phyloP scores from a whole-genome alignment of 2,797 vertebrate genomes.

The Halcyon badia region DNA sequence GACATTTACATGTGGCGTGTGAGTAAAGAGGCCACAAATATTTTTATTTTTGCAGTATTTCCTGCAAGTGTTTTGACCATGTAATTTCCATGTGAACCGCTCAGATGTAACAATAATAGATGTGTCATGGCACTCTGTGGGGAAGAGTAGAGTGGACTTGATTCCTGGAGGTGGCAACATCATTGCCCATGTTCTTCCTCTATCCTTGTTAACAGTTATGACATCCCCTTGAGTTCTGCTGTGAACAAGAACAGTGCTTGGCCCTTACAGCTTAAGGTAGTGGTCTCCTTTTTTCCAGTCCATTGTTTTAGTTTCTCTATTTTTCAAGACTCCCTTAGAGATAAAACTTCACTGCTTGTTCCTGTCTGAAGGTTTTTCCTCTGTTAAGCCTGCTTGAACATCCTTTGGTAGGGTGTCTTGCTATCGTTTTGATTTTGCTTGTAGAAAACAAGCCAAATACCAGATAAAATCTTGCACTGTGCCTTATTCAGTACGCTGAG shows the following conservation, averaged over 20 bases:
- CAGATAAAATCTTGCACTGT: not conserved
- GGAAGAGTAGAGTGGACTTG: not conserved
- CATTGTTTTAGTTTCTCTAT: not conserved
- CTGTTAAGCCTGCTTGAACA: not conserved
- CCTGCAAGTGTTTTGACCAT: conserved; percentile 2
- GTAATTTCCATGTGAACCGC: not conserved
- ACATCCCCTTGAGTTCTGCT: not conserved
- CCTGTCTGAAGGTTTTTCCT: not conserved
- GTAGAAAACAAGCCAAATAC: not conserved
- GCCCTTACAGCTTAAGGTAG: not conserved
- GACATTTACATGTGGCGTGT: not conserved
- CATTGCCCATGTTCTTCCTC: not conserved
- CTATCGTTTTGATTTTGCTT: not conserved
- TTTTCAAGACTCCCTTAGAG: not conserved
- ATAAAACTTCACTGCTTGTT: not conserved
- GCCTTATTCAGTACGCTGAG: not conserved
- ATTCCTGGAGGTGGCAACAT: not conserved
- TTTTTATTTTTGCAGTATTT: conserved; percentile 48
- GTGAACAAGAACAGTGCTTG: not conserved
- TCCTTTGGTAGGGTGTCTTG: not conserved
- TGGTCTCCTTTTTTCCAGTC: not conserved
- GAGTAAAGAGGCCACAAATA: not conserved
- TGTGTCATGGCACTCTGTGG: conserved; percentile 1
- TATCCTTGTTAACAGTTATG: not conserved
- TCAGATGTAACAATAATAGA: not conserved